Conservation (phyloP, 2,113 vertebrate species). For the Ranitomeya imitator region DNA sequence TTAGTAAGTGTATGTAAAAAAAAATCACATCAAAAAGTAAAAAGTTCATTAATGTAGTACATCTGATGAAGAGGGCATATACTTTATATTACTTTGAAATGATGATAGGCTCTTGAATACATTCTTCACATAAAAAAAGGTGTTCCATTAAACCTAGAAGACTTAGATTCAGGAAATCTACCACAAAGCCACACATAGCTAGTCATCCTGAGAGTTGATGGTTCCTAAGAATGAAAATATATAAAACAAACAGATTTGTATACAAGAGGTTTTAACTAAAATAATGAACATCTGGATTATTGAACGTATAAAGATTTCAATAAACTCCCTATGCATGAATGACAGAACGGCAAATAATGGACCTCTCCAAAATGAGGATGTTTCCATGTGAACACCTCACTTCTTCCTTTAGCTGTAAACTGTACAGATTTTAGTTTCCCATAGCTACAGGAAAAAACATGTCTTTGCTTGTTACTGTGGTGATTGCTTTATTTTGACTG, state of each 20-base stretch:
- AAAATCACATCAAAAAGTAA: no score
- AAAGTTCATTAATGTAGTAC: not conserved
- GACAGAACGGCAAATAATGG: not conserved
- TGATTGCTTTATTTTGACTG: constrained; percentile 10
- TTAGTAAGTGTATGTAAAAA: no score
- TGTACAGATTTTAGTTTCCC: not conserved
- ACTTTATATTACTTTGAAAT: no score
- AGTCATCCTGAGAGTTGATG: not conserved
- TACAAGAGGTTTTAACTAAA: not conserved
- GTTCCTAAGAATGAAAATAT: no score
- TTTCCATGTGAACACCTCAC: not conserved
- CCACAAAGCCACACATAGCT: not conserved
- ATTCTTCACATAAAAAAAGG: not conserved
- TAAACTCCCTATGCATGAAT: not conserved
- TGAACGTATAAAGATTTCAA: not conserved
- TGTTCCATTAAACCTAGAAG: no score
- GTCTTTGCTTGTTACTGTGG: constrained; percentile 38
- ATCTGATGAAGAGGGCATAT: not conserved
- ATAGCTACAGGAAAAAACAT: constrained; percentile 37
- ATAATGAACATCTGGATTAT: not conserved
- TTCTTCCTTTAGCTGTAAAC: not conserved
- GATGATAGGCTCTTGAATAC: not conserved
- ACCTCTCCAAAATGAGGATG: not conserved
- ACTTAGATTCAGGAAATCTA: not conserved
- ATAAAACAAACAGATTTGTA: no score